phyloP scores from a whole-genome alignment of 2,888 invertebrate species.

The Laothoe populi region DNA sequence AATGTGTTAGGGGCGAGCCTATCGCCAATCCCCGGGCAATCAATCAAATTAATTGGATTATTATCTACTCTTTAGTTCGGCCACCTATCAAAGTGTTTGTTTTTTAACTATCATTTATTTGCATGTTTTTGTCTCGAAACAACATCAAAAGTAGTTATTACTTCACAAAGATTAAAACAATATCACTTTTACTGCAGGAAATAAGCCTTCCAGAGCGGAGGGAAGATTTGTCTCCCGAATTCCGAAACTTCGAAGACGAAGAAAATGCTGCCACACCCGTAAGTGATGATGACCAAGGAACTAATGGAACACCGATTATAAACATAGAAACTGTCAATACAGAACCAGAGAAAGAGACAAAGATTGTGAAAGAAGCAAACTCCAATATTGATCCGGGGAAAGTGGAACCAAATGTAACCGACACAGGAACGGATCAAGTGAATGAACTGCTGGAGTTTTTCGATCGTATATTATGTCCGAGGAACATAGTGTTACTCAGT shows the following conservation, averaged over 20 bases:
- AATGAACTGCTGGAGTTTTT: conserved; percentile 58
- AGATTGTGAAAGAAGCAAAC: background rate
- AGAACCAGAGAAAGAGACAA: background rate
- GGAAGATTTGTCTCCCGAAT: conserved; percentile 52
- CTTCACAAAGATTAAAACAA: too few relatives aligned
- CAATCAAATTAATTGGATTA: too few relatives aligned
- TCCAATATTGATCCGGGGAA: background rate
- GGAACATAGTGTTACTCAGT: conserved; percentile 68
- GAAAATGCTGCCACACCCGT: conserved; percentile 41
- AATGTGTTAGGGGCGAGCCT: too few relatives aligned
- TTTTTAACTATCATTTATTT: too few relatives aligned
- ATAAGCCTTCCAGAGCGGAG: background rate
- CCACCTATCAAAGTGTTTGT: too few relatives aligned
- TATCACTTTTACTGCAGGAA: background rate
- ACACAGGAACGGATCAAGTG: conserved; percentile 31
- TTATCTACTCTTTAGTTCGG: too few relatives aligned
- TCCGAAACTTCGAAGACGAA: conserved; percentile 58
- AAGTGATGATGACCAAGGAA: conserved; percentile 32
- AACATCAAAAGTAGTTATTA: too few relatives aligned
- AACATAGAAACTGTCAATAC: background rate
- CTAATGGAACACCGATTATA: background rate
- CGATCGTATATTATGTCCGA: conserved; percentile 67
- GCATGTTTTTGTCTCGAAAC: too few relatives aligned
- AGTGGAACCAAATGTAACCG: conserved; percentile 33
- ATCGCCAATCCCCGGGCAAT: too few relatives aligned